Base-by-base conservation (phyloP, 2,888 invertebrate genomes). In the Latrodectus hesperus region DNA sequence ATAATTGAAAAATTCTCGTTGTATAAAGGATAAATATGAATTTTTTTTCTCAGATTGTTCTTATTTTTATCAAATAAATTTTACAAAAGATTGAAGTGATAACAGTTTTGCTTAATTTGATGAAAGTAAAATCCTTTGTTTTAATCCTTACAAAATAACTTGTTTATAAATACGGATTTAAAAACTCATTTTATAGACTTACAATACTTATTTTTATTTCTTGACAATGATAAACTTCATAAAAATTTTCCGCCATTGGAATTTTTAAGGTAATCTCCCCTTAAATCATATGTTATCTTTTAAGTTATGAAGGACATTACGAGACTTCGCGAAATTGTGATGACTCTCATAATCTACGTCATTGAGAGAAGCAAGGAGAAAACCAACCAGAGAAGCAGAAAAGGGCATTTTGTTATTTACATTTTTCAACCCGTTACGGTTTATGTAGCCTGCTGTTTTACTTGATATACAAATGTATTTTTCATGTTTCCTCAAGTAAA, bases 301-400 rank as follows among this genome's bases (percentile, higher is more conserved):
- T 38, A 38, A 38, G 38, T 38, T 38, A 38, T 68, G 64, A 75
- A 75, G 68, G 79, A 85, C 85, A 85, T 85, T 70, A 73, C 75
- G 17, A 75, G 73, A 68, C 73, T 68, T 51, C 68, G 49, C 60
- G 73, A 84, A 84, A 74, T 74, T 79, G 71, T 85, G 79, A 85
- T 84, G 84, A 75, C 79, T 85, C 74, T 70, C 77, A 79, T 85
- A 85, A 85, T 79, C 79, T 74, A 64, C n/a, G 64, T 26, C 74
- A 80, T 85, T 79, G 68, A 53, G 14, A 60, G 17, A 22, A n/a
- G 64, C n/a, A 72, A 17, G 72, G 68, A 12, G 26, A 55, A 68
- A 49, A 38, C 60, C 75, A 74, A 75, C n/a, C 17, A 9, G 17
- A 17, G 60, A 75, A 75, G 17, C 75, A 73, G 74, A 60, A 1